phyloP scores from a whole-genome alignment of 2,113 vertebrate genomes.

The Macrotis lagotis region DNA sequence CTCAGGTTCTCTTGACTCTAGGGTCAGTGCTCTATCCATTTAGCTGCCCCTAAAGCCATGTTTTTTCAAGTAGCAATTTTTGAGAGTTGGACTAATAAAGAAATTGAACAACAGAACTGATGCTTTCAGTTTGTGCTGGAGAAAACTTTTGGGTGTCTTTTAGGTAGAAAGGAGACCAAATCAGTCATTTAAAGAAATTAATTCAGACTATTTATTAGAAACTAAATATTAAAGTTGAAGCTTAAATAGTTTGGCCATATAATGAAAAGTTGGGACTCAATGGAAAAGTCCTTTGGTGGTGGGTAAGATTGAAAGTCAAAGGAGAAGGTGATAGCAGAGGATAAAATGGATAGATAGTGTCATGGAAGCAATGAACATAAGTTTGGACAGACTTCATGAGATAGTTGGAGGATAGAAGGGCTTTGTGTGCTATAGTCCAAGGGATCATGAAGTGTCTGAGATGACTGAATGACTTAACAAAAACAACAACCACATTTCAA shows the following conservation, averaged over 20 bases:
- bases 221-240: background rate
- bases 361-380: background rate
- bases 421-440: background rate
- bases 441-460: background rate
- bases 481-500: background rate
- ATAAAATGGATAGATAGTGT: background rate
- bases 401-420: background rate
- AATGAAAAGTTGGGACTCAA: background rate
- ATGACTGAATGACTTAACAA: background rate
- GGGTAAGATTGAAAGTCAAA: background rate
- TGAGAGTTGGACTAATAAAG: background rate
- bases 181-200: background rate
- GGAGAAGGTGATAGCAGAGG: background rate
- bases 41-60: too few species aligned
- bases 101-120: background rate
- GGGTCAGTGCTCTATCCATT: too few species aligned
- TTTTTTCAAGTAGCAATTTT: background rate
- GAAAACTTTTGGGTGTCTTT: background rate
- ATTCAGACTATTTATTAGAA: background rate
- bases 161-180: background rate
- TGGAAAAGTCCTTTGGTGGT: background rate
- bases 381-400: background rate
- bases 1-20: too few species aligned
- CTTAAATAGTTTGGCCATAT: background rate
- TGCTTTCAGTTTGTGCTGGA: background rate